Base-by-base conservation (phyloP, 2,113 vertebrate genomes). In the Dermatemys mawii region DNA sequence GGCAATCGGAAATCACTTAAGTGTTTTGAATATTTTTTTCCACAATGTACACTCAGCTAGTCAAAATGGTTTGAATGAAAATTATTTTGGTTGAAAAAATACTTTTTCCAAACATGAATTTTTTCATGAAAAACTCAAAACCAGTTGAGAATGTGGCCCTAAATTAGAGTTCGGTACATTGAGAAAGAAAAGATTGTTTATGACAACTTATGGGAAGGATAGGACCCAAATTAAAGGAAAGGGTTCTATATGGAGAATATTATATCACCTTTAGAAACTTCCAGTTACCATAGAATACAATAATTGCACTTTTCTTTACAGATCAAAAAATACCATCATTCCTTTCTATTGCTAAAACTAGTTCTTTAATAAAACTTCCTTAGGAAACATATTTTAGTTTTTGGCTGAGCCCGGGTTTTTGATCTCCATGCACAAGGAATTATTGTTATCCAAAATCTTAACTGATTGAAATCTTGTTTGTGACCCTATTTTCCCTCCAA, bases 371-470 rank as follows among this genome's bases (percentile, higher is more conserved):
- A 94, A 95, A 97, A 94, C 57, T 63, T 94, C 86, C 89, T 94
- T 92, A 86, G 86, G 84, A 93, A 95, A 91, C 81, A 81, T 93
- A 84, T 26, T 94, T 92, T 86, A 94, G 78, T 83, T 89, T 54
- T 93, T 24, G 54, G 78, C 54, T 92, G 79, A 90, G 75, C 48
- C 48, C 92, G 78, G 54, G 51, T 76, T 97, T 88, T 94, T 86
- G 50, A 96, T 83, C 54, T 81, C 92, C 92, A 95, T 83, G 93
- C 91, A 96, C 89, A 95, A 90, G 70, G 53, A 90, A 93, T 89
- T 84, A 73, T 89, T 84, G 76, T 95, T 93, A 93, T 90, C 81
- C 90, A 92, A 67, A 86, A 87, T 55, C 84, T 89, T 90, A 87
- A 89, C 9, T 50, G 80, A 90, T 21, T 83, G 78, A 96, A 85